Base-by-base conservation (phyloP, 2,797 vertebrate species). In the Sebastes hubbsi region DNA sequence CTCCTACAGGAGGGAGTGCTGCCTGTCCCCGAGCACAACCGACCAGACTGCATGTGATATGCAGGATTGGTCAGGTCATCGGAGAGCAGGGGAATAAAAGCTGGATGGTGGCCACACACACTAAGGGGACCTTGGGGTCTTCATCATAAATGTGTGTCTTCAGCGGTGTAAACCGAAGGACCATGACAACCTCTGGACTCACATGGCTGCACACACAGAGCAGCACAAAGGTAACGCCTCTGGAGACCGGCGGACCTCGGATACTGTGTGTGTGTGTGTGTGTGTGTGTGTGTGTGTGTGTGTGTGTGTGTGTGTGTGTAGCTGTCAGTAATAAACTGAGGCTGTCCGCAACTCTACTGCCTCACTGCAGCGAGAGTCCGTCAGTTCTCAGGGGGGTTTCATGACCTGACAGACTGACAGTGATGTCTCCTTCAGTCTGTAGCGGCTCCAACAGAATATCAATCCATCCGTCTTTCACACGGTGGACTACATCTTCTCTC, bases 361-460 rank as follows among this genome's bases (percentile, higher is more conserved):
- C 52, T 56, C 61, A 8, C 8, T 71, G 83, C 78, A 58, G 72
- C 0, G 10, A 56, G 32, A 13, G 63, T 84, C 73, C 2, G 36
- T 78, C 83, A 80, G 63, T 11, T 65, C 82, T 79, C 77, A 0
- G 71, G 74, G 66, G 73, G 34, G 4, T 65, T 79, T 78, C 34
- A 59, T 46, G 71, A 72, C 38, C 86, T 36, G 88, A 85, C 60
- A 67, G 77, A 52, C 65, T 70, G 83, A 83, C 83, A 86, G 86
- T 64, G 65, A 83, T 3, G 77, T 87, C 80, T 87, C 77, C 67
- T 74, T 85, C 70, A 63, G 67, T 77, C 29, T 77, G 24, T 9
- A 62, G 0, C 42, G 1, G 8, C 76, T 56, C 10, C 62, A 59
- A 34, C 71, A 29, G 63, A 84, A 84, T 79, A 82, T 70, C 66